Conservation (phyloP, 2,888 invertebrate genomes). For the Drosophila atroscutellata region DNA sequence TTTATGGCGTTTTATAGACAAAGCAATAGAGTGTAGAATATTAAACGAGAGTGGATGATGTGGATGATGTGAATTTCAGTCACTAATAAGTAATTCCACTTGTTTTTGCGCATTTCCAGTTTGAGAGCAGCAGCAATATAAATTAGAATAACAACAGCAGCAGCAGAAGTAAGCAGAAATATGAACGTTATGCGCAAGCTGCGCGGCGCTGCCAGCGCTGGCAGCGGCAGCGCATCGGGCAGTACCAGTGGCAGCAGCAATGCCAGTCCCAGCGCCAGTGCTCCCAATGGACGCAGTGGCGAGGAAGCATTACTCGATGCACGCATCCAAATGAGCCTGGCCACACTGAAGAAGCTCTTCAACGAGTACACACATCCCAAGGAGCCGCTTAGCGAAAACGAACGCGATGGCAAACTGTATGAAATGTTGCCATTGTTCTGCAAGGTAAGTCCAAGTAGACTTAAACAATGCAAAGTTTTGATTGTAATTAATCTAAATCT, state of each 20-base stretch:
- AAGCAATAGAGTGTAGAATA: slow-evolving; percentile 40
- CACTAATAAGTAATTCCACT: slow-evolving; percentile 36
- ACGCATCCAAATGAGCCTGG: slow-evolving; percentile 95
- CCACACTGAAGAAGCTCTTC: slow-evolving; percentile 98
- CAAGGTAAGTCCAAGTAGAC: slow-evolving; percentile 89
- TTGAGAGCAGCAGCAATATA: slow-evolving; percentile 30
- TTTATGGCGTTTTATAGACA: slow-evolving; percentile 37
- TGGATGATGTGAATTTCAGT: slow-evolving; percentile 48
- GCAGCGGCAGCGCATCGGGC: slow-evolving; percentile 55
- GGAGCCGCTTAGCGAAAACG: slow-evolving; percentile 91
- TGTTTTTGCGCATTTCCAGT: slow-evolving; percentile 45
- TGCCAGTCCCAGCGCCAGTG: slow-evolving; percentile 66
- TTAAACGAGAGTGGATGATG: slow-evolving; percentile 40
- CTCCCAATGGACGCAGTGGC: slow-evolving; percentile 85
- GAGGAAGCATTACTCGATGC: slow-evolving; percentile 87
- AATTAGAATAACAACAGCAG: slow-evolving; percentile 6
- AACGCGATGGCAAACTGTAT: slow-evolving; percentile 96
- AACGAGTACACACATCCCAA: slow-evolving; percentile 96
- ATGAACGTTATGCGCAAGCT: slow-evolving; percentile 98
- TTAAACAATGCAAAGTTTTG: not conserved
- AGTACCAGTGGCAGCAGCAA: slow-evolving; percentile 78
- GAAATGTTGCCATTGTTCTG: slow-evolving; percentile 99
- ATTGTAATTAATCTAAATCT: not conserved
- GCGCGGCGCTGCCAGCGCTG: slow-evolving; percentile 85
- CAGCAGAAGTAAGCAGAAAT: slow-evolving; percentile 4